Percentiles rank a stretch among this genome's conserved stretches.
Conservation (phyloP, 1,140 invertebrate species). For the honey bee (Apis mellifera) region Amel_HAv3.1 CM009934.2:2540501-2541000, state of each 20-base stretch:
- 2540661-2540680: background rate
- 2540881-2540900: background rate
- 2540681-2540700: slow-evolving; percentile 23
- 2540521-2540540: no score
- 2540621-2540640: no score
- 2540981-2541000: no score
- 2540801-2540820: slow-evolving; percentile 81
- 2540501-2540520: no score
- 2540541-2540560: no score
- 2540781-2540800: slow-evolving; percentile 82
- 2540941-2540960: background rate
- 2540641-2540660: no score
- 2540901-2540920: background rate
- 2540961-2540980: no score
- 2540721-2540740: slow-evolving; percentile 56
- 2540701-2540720: slow-evolving; percentile 53
- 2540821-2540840: slow-evolving; percentile 75
- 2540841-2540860: slow-evolving; percentile 68
- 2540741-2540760: slow-evolving; percentile 52
- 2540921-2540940: background rate
- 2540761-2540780: slow-evolving; percentile 82
- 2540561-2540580: no score
- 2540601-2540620: no score
- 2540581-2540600: no score
- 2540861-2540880: slow-evolving; percentile 32